Evolutionary conservation across 2,113 vertebrate genomes (phyloP).

Genomic region (Mola mola): DNA sequence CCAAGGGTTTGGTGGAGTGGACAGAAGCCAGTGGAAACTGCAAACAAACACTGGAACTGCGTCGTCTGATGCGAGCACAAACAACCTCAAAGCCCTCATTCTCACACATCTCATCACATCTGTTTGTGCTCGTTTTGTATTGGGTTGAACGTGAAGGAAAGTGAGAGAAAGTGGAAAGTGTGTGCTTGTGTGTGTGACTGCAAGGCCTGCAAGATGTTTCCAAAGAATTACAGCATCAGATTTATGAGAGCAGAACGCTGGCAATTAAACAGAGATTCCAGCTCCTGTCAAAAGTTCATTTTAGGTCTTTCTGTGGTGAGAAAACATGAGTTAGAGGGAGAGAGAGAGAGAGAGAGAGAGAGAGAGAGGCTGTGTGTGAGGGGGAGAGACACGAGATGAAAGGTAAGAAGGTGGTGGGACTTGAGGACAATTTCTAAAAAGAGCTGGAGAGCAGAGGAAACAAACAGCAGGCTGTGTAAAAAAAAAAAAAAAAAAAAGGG

Average conservation of each 20-base stretch:
- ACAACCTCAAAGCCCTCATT: conserved; percentile 68
- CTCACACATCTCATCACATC: conserved; percentile 64
- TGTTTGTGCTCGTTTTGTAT: conserved; percentile 51
- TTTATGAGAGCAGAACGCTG: conserved; percentile 65
- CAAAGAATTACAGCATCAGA: conserved; percentile 63
- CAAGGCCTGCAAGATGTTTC: conserved; percentile 53
- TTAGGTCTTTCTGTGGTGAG: conserved; percentile 58
- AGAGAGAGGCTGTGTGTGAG: neutral
- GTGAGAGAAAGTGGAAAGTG: neutral
- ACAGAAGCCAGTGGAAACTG: conserved; percentile 72
- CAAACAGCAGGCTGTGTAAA: conserved; percentile 24
- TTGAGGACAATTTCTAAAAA: neutral
- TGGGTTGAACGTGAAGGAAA: conserved; percentile 5
- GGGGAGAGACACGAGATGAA: neutral
- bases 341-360: neutral
- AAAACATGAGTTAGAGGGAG: conserved; percentile 16
- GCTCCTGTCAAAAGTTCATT: conserved; percentile 75
- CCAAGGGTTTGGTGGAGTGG: conserved; percentile 73
- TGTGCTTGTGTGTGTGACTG: conserved; percentile 23
- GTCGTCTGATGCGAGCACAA: conserved; percentile 67
- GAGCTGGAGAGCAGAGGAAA: conserved; percentile 32
- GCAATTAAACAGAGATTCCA: conserved; percentile 66
- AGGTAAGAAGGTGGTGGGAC: neutral
- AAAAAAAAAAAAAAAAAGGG: conserved; percentile 25
- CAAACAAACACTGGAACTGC: conserved; percentile 72